Evolutionary conservation across 2,888 invertebrate species (phyloP), one percentile per base, ranked within the genome.

Genomic region (Chymomyza fuscimana): DNA sequence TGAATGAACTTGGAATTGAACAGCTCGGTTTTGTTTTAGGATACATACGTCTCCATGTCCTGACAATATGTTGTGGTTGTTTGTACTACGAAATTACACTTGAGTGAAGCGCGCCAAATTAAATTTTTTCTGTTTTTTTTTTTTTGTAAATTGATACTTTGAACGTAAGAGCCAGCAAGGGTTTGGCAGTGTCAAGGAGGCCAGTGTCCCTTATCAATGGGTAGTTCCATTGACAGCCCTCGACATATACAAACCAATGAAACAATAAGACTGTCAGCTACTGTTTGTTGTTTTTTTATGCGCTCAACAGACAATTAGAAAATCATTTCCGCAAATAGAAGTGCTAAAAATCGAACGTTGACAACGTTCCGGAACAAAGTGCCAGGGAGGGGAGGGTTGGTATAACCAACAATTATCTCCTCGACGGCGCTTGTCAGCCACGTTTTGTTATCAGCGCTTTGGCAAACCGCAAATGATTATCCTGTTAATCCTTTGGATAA

Each of bases 61-160:
- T 16, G 9, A 9, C 54, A 76, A 82, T 86, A 79, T 72, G 71
- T 80, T 74, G 67, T 67, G 51, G 52, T 77, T 82, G 78, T 81
- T 81, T 76, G 77, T 79, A 79, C 79, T 72, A 69, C 72, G 70
- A 74, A 82, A 80, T 68, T 82, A 84, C 90, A 87, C 88, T 85
- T 90, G 89, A 90, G 80, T 82, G 85, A 76, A 90, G 89, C 86
- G 89, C 88, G 90, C 89, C 87, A 89, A 90, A 89, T 89, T 89
- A 70, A 86, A 87, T 81, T 79, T 46, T 4, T 46, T 46, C 12
- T 10, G 9, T 40, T 40, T 9, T 40, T 1, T 40, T 5, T 40
- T 40, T n/a, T 67, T 72, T 85, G 90, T 80, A 90, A 90, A 79
- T 29, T 69, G 90, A 90, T 89, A 90, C 86, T 80, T 82, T 80